phyloP scores from a whole-genome alignment of 1,140 invertebrate species.

The Neuroterus valhalla region DNA sequence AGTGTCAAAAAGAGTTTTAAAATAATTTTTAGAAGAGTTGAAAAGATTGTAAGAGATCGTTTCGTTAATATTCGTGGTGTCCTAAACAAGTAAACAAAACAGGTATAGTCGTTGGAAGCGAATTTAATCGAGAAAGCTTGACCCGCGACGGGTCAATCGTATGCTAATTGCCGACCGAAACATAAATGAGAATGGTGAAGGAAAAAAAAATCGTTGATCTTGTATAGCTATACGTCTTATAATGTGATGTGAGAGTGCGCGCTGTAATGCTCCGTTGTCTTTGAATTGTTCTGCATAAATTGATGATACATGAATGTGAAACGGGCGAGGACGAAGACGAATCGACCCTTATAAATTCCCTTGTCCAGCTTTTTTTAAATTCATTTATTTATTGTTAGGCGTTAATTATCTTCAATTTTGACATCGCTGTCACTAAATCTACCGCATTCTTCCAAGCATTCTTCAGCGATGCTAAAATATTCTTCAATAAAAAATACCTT shows the following conservation, averaged over 20 bases:
- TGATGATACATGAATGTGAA: conserved; percentile 68
- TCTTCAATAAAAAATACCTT: too few species aligned
- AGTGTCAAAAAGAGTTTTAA: too few species aligned
- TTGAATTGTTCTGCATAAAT: conserved; percentile 76
- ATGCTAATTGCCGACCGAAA: conserved; percentile 75
- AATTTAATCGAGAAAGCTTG: conserved; percentile 61
- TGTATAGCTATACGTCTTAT: conserved; percentile 31
- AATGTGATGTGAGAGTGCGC: conserved; percentile 51
- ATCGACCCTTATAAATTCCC: conserved; percentile 60
- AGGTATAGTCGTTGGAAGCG: conserved; percentile 36
- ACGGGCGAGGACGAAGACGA: conserved; percentile 67
- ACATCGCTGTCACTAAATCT: conserved; percentile 43
- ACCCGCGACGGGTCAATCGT: conserved; percentile 72
- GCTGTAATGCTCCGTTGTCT: conserved; percentile 71
- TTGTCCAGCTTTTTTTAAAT: conserved; percentile 50
- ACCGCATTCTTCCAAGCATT: too few species aligned
- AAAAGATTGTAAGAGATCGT: too few species aligned
- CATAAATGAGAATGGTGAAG: conserved; percentile 59
- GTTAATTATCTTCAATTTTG: conserved; percentile 51
- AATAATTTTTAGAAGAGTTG: too few species aligned
- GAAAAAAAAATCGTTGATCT: conserved; percentile 52
- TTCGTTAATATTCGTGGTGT: neutral
- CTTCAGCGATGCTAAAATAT: conserved; percentile 31
- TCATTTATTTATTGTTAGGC: conserved; percentile 46
- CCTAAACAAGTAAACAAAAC: neutral